Percentiles rank a stretch among this genome's conserved stretches.
Evolutionary conservation across 2,888 invertebrate species (phyloP).

Genomic region (Melikaiella ostensackeni): DNA sequence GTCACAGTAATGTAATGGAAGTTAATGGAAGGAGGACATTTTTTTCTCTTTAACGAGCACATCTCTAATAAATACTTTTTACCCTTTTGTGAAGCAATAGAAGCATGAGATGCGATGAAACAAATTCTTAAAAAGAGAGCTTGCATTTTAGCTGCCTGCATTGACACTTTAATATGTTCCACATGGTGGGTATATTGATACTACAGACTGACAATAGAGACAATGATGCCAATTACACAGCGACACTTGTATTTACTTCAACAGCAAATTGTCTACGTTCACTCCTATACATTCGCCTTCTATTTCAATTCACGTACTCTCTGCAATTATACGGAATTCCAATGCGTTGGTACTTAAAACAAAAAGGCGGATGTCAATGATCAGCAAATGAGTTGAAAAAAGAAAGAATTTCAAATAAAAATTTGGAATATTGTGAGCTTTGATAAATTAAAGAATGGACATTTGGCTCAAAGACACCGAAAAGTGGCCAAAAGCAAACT

Average conservation of each 20-base stretch:
- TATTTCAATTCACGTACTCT: conserved; percentile 42
- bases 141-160: not conserved
- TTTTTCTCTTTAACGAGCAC: not conserved
- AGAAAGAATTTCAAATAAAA: not conserved
- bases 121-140: not conserved
- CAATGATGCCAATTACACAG: conserved; percentile 51
- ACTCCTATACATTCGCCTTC: not conserved
- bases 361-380: conserved; percentile 25
- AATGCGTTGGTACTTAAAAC: conserved; percentile 44
- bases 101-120: too few relatives aligned
- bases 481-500: too few relatives aligned
- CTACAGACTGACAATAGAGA: conserved; percentile 42
- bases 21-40: too few relatives aligned
- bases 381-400: not conserved
- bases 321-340: conserved; percentile 47
- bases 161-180: not conserved
- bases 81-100: too few relatives aligned
- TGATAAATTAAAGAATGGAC: conserved; percentile 6
- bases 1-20: too few relatives aligned
- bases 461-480: too few relatives aligned
- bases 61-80: not conserved
- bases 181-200: conserved; percentile 7
- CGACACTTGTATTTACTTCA: conserved; percentile 43
- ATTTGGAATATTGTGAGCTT: not conserved
- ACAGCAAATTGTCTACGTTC: conserved; percentile 26